These are phyloP conservation scores for Pardosa pseudoannulata DNA, from an alignment of 2,888 invertebrate species.

Conservation along the genomic window DNA sequence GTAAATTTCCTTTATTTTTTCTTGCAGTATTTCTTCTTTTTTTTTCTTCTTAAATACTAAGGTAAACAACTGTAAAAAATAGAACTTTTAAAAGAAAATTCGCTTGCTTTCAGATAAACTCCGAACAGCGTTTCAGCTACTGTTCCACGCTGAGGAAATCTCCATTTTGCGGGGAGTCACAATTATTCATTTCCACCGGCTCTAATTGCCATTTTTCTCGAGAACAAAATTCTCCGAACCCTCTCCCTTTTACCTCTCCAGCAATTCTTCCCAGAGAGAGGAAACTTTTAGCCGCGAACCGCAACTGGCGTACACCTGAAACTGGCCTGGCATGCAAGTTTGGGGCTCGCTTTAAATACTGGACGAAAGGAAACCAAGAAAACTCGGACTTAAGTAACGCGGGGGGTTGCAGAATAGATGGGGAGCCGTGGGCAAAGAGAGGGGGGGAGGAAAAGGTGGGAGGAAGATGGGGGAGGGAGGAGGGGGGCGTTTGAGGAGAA, in stretches of 20 bases:
- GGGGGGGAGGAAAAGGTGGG: slow-evolving; percentile 33
- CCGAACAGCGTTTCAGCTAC: too few species aligned
- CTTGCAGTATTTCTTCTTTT: too few species aligned
- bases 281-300: not conserved
- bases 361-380: slow-evolving; percentile 70
- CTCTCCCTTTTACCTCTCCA: too few species aligned
- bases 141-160: too few species aligned
- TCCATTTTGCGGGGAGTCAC: not conserved
- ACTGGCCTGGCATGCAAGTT: slow-evolving; percentile 61
- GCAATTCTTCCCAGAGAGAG: not conserved
- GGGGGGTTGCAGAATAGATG: slow-evolving; percentile 28
- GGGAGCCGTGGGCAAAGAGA: slow-evolving; percentile 29
- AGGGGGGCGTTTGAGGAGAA: slow-evolving; percentile 63
- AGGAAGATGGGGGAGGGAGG: slow-evolving; percentile 1
- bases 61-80: too few species aligned
- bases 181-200: not conserved
- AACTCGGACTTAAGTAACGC: slow-evolving; percentile 68
- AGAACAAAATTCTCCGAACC: not conserved
- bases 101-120: too few species aligned
- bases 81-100: too few species aligned
- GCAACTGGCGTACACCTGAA: slow-evolving; percentile 44
- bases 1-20: too few species aligned
- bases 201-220: not conserved
- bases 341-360: slow-evolving; percentile 67
- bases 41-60: too few species aligned